Evolutionary conservation across 37 sponge, comb jelly and placozoan genomes (phyloP).

Genomic region (Chondrilla cf. caribensis): DNA sequence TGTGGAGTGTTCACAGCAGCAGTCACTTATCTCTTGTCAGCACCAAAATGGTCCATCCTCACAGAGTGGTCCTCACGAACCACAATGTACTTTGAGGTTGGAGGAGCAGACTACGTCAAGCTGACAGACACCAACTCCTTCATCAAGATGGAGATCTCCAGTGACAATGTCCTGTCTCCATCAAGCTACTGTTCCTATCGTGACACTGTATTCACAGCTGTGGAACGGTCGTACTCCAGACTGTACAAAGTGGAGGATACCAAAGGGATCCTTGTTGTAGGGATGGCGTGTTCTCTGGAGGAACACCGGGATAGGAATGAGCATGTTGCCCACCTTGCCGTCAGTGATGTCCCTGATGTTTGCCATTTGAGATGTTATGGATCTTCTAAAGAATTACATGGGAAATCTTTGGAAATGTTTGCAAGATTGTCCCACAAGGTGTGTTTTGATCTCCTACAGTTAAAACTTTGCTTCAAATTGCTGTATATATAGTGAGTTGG

Average conservation of each 20-base stretch:
- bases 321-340: too few relatives aligned
- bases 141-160: conserved; percentile 17
- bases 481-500: too few relatives aligned
- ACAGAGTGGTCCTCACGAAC: not conserved
- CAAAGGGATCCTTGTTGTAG: not conserved
- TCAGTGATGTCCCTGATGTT: too few relatives aligned
- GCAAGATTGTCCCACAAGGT: too few relatives aligned
- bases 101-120: not conserved
- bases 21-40: not conserved
- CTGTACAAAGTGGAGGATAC: conserved; percentile 16
- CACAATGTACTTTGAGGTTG: not conserved
- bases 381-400: too few relatives aligned
- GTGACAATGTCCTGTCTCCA: not conserved
- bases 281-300: not conserved
- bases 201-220: not conserved
- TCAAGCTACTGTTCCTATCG: not conserved
- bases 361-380: too few relatives aligned
- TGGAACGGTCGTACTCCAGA: not conserved
- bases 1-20: conserved; percentile 6
- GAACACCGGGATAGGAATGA: too few relatives aligned
- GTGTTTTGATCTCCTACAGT: too few relatives aligned
- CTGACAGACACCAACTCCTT: not conserved
- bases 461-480: too few relatives aligned
- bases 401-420: too few relatives aligned
- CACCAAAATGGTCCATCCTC: not conserved